Evolutionary conservation across 2,888 invertebrate species (phyloP), one percentile per base, ranked within the genome.

Genomic region (Aspidapion aeneum): DNA sequence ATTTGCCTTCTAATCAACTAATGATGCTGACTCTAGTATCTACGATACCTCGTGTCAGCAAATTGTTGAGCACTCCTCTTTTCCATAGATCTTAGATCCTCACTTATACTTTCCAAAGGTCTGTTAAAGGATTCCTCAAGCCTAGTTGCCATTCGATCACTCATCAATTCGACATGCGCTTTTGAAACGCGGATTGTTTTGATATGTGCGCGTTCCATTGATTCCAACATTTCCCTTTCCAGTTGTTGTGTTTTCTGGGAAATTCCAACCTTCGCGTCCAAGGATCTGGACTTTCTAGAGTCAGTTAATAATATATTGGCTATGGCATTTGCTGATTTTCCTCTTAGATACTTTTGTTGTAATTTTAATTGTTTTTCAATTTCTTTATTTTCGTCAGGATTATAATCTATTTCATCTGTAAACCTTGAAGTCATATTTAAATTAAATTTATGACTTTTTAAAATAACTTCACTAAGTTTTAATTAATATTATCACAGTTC

Each of bases 221-320:
- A 2, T 60, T 49, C 49, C 57, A 57, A 18, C 52, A 21, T 21
- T 48, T 54, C 52, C 18, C 7, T 19, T 52, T 52, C 52, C 5
- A 35, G 35, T 35, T 35, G 3, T 35, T 35, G 35, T 7, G 35
- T 35, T 35, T 35, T 35, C 35, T 35, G 5, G 35, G 35, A 35
- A 35, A 35, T 35, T 35, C 35, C 35, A 35, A 3, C 3, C 12
- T 35, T 35, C 35, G 3, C 35, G 5, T 35, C 35, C 35, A 35
- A 35, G 0, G 82, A 80, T 49, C 88, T 82, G 70, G 83, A 81
- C 67, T 78, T 80, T 69, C 79, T 76, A 65, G 83, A 87, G 70
- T 88, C 86, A 50, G 85, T 82, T 54, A 90, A 77, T 54, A 90
- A 79, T n/a, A 86, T 85, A 66, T 85, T 84, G 68, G 86, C 89